Evolutionary conservation across 2,888 invertebrate species (phyloP), one percentile per base, ranked within the genome.

Genomic region (Diarsia mendica): DNA sequence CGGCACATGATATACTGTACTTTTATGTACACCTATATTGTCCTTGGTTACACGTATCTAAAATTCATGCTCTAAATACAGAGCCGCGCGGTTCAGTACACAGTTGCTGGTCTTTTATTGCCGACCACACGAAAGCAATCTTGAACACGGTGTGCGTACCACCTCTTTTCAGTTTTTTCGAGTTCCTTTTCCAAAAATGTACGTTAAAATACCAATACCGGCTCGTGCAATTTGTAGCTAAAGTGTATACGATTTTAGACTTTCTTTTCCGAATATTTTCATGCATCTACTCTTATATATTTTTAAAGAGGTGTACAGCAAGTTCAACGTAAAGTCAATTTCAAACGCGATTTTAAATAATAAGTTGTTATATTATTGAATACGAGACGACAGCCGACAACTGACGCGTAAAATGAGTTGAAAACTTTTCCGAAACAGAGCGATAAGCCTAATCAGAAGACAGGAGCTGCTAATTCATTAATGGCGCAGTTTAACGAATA

Each of bases 11-110:
- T 85, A 87, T 88, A 87, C 86, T 83, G 84, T 86, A 89, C 86
- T 87, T 87, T 84, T 85, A 86, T 84, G 80, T 85, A 83, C 83
- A 86, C 80, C 83, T 89, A 88, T 89, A 89, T 89, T 90, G 89
- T 90, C 89, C 88, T 88, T 89, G 91, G 90, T 90, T 89, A 90
- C 88, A 90, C 88, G 80, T 90, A 93, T 93, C 90, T 92, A 92
- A 93, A 93, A 94, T 94, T 93, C 91, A 94, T 93, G 92, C 89
- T 91, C 92, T 91, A 93, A 94, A 94, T 92, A 93, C 91, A 86
- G 87, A 86, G 88, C 84, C 81, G 80, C 83, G 81, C 87, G 90
- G 90, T 89, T 88, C 90, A 90, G 88, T 89, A 91, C 90, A 91
- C 89, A 88, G 88, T 90, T 87, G 89, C 87, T 87, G 89, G 89